Base-by-base conservation (phyloP, 2,113 vertebrate genomes). In the Datnioides undecimradiatus region DNA sequence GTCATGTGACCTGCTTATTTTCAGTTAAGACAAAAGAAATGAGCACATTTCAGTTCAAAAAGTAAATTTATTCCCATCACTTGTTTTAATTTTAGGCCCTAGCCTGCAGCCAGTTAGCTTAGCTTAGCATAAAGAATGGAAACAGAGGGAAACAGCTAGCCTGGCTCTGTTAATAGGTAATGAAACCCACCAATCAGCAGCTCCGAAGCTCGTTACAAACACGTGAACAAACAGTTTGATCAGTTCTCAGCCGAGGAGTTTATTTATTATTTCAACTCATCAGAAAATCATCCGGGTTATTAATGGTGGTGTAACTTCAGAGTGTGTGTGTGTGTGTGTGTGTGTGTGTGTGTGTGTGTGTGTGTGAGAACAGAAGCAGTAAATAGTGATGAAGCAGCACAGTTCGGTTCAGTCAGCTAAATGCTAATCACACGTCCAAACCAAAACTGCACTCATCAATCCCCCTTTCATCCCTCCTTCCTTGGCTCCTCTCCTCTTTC, bases 381-480 rank as follows among this genome's bases (percentile, higher is more conserved):
- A 64, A 62, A 57, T 27, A 60, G 55, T 59, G 80, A 82, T 72
- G 82, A 74, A 46, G 77, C 86, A 82, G 82, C 82, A 80, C 41
- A 60, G 38, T 81, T 85, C 34, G 16, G 66, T 68, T 72, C 74
- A 82, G 84, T 90, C 86, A 92, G 88, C 88, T 86, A 86, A 89
- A 90, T 90, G 87, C 88, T 90, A 87, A 92, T 89, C 83, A 66
- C 54, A 75, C 59, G 67, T 88, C 77, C 57, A 73, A 74, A 83
- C 62, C 57, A 51, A 54, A 83, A 38, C 67, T 45, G 54, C 46
- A 16, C 73, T 91, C 74, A 90, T 90, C 90, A 85, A 87, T 90
- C 86, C 79, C 79, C 49, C 67, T 45, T 51, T 76, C 80, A 33
- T 73, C 60, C 64, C 31, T 85, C 41, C 57, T 31, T 82, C 38